Conservation (phyloP, 2,888 invertebrate genomes). For the Platerodrilus igneus region DNA sequence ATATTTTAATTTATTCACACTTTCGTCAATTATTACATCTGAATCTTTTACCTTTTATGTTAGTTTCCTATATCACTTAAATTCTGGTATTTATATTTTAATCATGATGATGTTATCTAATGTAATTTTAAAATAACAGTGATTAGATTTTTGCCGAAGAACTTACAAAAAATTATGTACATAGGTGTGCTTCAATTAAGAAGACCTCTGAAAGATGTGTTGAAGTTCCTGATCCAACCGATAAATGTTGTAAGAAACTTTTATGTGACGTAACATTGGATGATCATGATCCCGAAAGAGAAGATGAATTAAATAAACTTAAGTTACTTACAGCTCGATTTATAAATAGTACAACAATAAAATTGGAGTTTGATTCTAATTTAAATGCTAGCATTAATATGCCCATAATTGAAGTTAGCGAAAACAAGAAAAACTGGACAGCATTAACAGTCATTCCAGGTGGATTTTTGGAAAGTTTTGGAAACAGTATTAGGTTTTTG, state of each 20-base stretch:
- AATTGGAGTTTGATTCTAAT: constrained; percentile 44
- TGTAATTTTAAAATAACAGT: no score
- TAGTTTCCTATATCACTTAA: no score
- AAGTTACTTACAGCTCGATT: constrained; percentile 41
- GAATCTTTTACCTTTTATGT: no score
- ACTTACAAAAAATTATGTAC: no score
- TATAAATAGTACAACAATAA: constrained; percentile 44
- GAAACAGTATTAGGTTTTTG: constrained; percentile 36
- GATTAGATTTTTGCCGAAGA: no score
- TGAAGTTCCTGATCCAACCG: constrained; percentile 74
- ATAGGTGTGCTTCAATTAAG: constrained; percentile 60
- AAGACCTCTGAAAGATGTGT: constrained; percentile 70
- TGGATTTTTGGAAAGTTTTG: constrained; percentile 37
- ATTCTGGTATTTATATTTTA: no score
- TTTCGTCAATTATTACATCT: no score
- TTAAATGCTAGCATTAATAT: constrained; percentile 39
- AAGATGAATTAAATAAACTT: constrained; percentile 33
- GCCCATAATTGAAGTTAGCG: constrained; percentile 44
- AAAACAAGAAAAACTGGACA: constrained; percentile 47
- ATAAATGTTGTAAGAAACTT: constrained; percentile 79
- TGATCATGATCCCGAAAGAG: constrained; percentile 59
- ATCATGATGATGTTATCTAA: no score
- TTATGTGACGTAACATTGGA: constrained; percentile 81
- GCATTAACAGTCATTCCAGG: constrained; percentile 44
- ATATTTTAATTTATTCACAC: no score